A percentile compares a stretch with the other conserved stretches of the same genome.
phyloP scores from a whole-genome alignment of 2,888 invertebrate genomes.

The Notocelia uddmanniana region DNA sequence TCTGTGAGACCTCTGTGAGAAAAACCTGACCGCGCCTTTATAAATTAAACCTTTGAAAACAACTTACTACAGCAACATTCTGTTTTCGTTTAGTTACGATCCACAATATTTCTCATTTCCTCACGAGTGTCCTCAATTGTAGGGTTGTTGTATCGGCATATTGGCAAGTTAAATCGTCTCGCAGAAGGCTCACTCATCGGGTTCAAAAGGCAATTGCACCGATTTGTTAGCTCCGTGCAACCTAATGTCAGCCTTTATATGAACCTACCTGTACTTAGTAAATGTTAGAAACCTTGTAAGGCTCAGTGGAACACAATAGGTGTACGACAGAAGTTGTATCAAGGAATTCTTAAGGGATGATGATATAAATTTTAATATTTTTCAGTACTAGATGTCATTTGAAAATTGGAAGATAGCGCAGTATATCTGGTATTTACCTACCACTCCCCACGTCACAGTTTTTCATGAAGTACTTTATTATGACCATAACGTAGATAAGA shows the following conservation, averaged over 20 bases:
- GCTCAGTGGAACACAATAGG: background rate
- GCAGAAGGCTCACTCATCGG: slow-evolving; percentile 82
- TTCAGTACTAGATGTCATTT: background rate
- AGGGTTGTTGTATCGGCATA: slow-evolving; percentile 11
- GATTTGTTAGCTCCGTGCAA: slow-evolving; percentile 65
- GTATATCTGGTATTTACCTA: too few species aligned
- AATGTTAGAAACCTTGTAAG: slow-evolving; percentile 12
- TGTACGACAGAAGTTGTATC: background rate
- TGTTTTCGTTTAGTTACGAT: background rate
- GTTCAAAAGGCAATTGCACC: slow-evolving; percentile 80
- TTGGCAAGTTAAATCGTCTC: slow-evolving; percentile 47
- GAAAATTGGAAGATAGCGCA: background rate
- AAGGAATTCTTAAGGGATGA: background rate
- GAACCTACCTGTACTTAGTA: slow-evolving; percentile 13
- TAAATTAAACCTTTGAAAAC: background rate
- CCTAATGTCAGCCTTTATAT: slow-evolving; percentile 62
- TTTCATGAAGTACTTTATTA: too few species aligned
- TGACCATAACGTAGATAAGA: too few species aligned
- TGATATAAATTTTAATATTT: background rate
- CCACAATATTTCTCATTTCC: slow-evolving; percentile 16
- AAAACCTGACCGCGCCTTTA: too few species aligned
- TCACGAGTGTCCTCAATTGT: slow-evolving; percentile 28
- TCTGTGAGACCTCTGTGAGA: too few species aligned
- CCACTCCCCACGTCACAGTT: too few species aligned
- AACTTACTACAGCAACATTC: background rate